Base-by-base conservation (phyloP, 2,888 invertebrate genomes). In the Agonopterix subpropinquella region DNA sequence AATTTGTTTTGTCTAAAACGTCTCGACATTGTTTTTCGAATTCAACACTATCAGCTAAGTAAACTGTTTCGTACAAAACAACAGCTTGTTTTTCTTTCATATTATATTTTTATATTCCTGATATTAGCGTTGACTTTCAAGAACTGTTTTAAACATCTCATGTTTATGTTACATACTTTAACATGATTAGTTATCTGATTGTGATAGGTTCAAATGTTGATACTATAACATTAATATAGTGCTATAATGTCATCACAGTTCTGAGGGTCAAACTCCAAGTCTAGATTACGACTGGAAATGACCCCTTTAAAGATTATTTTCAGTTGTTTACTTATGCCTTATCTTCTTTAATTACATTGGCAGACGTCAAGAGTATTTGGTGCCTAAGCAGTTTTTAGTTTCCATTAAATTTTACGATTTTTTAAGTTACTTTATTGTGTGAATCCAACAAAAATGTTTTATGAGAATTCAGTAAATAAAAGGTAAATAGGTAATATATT, bases 381-480 rank as follows among this genome's bases (percentile, higher is more conserved):
- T 28, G 70, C 77, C 77, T 77, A 77, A 77, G 63, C 67, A 57
- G 52, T 49, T 59, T 35, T 73, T 69, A 28, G 28, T 28, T 28
- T 28, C 28, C 28, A 28, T 28, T 28, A 28, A 28, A 28, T 28
- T 28, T 5, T 28, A 28, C 7, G 28, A 28, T 28, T 28, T 18
- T 28, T 28, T 28, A 28, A 28, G 4, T 5, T 28, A 28, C 7
- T 28, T 28, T 5, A 28, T 1, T 5, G 28, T 28, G 5, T 5
- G 28, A 28, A 28, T 7, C 7, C 18, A 18, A 18, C 18, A 18
- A 18, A 18, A 4, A 18, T 4, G 18, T 18, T 18, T 18, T 18
- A 4, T 18, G 18, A 4, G 18, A 18, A 18, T 2, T 15, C 3
- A 1, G 1, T 15, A 15, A 1, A 15, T 15, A 15, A n/a, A n/a